A percentile compares a stretch with the other conserved stretches of the same genome.
Evolutionary conservation across 2,797 vertebrate genomes (phyloP).

Genomic region (Neosalanx taihuensis): DNA sequence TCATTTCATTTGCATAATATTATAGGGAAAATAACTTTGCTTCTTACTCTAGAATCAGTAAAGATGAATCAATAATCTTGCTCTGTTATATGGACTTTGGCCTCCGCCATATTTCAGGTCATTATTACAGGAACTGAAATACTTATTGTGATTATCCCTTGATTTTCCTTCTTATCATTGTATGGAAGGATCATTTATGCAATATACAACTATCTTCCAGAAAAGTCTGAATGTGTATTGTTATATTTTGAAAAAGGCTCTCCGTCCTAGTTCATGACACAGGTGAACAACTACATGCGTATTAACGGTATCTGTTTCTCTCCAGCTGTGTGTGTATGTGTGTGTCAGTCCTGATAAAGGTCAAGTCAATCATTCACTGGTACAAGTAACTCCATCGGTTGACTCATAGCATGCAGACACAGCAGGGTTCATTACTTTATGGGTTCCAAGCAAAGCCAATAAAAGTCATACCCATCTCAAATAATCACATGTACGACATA

Average conservation of each 20-base stretch:
- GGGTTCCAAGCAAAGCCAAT: conserved; percentile 44
- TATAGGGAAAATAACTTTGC: no score
- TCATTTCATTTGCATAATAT: no score
- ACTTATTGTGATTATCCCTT: no score
- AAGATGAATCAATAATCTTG: no score
- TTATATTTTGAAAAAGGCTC: conserved; percentile 19
- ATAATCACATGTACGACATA: conserved; percentile 60
- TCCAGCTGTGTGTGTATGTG: conserved; percentile 25
- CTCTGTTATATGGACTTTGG: no score
- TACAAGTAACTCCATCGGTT: conserved; percentile 41
- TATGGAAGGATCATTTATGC: no score
- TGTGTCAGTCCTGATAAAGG: conserved; percentile 57
- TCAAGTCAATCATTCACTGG: conserved; percentile 75
- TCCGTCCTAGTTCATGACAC: conserved; percentile 48
- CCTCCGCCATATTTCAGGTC: no score
- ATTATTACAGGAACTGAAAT: no score
- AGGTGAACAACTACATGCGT: conserved; percentile 60
- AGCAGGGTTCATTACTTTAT: conserved; percentile 58
- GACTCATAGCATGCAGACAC: conserved; percentile 52
- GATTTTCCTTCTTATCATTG: no score
- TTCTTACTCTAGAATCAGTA: no score
- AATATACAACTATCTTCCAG: no score
- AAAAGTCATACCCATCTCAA: conserved; percentile 49
- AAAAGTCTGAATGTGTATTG: no score
- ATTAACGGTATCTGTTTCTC: conserved; percentile 53